A percentile compares a stretch with the other conserved stretches of the same genome.
Conservation (phyloP, 1,140 invertebrate species). For the Drosophila pseudoobscura region DNA sequence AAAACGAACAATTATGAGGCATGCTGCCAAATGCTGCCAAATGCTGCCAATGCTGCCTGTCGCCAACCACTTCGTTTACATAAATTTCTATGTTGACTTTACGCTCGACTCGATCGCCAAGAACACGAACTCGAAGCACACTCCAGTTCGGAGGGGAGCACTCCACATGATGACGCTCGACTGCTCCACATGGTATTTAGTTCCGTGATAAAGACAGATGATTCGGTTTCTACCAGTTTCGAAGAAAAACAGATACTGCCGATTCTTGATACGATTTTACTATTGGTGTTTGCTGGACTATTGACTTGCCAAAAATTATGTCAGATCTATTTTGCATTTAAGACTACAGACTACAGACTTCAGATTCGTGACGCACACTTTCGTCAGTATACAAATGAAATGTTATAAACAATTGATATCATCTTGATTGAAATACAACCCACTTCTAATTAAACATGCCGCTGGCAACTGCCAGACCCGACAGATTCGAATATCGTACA, state of each 20-base stretch:
- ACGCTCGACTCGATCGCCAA: conserved; percentile 46
- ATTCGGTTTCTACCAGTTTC: conserved; percentile 65
- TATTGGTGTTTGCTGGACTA: conserved; percentile 34
- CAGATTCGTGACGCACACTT: conserved; percentile 41
- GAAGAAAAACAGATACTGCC: conserved; percentile 26
- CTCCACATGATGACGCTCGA: conserved; percentile 57
- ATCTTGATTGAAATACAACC: conserved; percentile 15
- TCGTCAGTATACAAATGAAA: not conserved
- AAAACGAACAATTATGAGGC: conserved; percentile 18
- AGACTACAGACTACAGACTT: not conserved
- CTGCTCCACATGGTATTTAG: conserved; percentile 55
- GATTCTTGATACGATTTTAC: conserved; percentile 49
- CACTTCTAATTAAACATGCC: conserved; percentile 21
- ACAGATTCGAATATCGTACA: not conserved
- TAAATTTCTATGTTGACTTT: conserved; percentile 58
- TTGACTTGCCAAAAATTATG: conserved; percentile 66
- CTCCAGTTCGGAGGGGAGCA: conserved; percentile 47
- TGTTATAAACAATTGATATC: conserved; percentile 47
- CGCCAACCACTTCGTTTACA: conserved; percentile 55
- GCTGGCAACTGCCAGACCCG: not conserved
- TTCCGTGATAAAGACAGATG: conserved; percentile 65
- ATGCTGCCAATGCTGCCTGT: not conserved
- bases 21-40: not conserved
- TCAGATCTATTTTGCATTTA: conserved; percentile 53
- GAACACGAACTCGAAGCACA: conserved; percentile 46